A percentile compares a stretch with the other conserved stretches of the same genome.
These are phyloP conservation scores for Heterotis niloticus DNA, from an alignment of 2,113 vertebrate species.

Conservation along the genomic window DNA sequence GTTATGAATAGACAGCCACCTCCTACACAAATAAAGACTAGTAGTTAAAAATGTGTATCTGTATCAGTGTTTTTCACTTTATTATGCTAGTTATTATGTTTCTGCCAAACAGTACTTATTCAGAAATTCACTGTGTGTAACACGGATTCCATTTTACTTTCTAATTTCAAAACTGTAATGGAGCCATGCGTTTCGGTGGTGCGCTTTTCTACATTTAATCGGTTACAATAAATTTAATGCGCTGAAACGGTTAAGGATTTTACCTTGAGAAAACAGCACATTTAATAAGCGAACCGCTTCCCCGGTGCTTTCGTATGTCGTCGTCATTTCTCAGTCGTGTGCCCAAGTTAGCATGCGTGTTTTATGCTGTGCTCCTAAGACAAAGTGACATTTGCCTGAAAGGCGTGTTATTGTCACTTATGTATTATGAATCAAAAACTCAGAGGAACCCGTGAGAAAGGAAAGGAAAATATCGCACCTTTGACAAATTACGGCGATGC, in stretches of 20 bases:
- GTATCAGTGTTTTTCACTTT: background rate
- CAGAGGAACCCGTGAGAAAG: background rate
- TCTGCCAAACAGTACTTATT: slow-evolving; percentile 11
- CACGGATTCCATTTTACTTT: slow-evolving; percentile 20
- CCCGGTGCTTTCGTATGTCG: background rate
- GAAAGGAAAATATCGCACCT: too few species aligned
- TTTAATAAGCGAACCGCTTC: background rate
- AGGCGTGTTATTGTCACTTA: slow-evolving; percentile 2
- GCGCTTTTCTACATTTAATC: slow-evolving; percentile 12
- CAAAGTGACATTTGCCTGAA: background rate
- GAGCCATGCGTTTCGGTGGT: slow-evolving; percentile 8
- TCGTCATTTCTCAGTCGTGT: background rate
- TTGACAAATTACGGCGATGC: too few species aligned
- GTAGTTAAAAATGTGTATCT: slow-evolving; percentile 3
- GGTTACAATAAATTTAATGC: slow-evolving; percentile 17
- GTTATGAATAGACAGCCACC: background rate
- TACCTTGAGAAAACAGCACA: background rate
- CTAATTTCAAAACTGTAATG: slow-evolving; percentile 5
- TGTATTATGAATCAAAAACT: background rate
- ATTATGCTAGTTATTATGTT: background rate
- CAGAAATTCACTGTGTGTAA: slow-evolving; percentile 20
- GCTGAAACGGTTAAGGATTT: slow-evolving; percentile 14
- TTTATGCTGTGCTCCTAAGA: background rate
- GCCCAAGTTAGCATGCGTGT: background rate
- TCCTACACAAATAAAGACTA: background rate